Evolutionary conservation across 2,888 invertebrate species (phyloP), one percentile per base, ranked within the genome.

Genomic region (Shargacucullia verbasci): DNA sequence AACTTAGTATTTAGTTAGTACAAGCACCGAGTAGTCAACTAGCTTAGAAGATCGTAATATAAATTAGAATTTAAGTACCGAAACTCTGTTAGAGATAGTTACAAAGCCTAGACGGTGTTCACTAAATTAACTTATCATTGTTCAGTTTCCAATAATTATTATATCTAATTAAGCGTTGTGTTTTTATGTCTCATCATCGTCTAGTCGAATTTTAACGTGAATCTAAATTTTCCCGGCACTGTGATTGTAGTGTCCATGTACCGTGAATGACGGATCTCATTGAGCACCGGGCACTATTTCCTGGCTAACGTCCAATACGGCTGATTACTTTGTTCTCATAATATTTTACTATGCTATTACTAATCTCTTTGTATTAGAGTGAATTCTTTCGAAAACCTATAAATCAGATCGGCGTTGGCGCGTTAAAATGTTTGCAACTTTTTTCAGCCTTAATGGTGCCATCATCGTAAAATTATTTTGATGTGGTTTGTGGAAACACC

Each of bases 291-390:
- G 27, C 66, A 55, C 75, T 73, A 63, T 70, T 55, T 58, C 55
- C 74, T 90, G 90, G 91, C 86, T 44, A 25, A 20, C 10, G 81
- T 88, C 90, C 90, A 83, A 75, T 59, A 59, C 48, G 62, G 55
- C 73, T 78, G 83, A 87, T 89, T 81, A 81, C 85, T 86, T 85
- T 86, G 83, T 89, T 89, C 79, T 78, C 75, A 59, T 81, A 83
- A 83, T 83, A 83, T 78, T 86, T 84, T 79, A 83, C 80, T 78
- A 83, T 75, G 53, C 63, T 62, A 59, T 58, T 68, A 70, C 77
- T 69, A 77, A 78, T 70, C 64, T 73, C 73, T 81, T 77, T 79
- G 77, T 78, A 70, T 80, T 73, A 76, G 60, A 77, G 73, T 73
- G 72, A 73, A 82, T 81, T 82, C 67, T 79, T 82, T 81, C 57